These are phyloP conservation scores for Leptinotarsa juncta DNA, from an alignment of 2,888 invertebrate species.

Conservation along the genomic window DNA sequence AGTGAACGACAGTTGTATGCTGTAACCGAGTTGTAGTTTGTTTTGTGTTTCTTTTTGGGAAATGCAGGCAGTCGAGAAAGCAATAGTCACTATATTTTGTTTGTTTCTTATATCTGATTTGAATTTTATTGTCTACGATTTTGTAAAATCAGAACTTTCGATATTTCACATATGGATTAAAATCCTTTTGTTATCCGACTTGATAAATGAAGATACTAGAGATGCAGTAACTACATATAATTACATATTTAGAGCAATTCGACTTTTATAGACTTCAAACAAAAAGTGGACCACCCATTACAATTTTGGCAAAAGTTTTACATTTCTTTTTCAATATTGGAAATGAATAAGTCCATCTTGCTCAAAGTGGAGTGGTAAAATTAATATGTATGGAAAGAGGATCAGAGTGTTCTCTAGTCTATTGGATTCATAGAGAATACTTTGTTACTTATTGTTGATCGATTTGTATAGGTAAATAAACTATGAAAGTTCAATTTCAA, in stretches of 20 bases:
- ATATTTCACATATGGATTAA: background rate
- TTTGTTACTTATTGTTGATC: background rate
- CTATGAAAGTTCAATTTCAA: conserved; percentile 1
- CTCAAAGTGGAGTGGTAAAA: conserved; percentile 1
- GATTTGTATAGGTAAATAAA: background rate
- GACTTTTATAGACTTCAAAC: conserved; percentile 5
- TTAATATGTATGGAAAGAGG: background rate
- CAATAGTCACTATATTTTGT: conserved; percentile 43
- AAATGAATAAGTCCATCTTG: background rate
- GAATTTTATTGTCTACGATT: background rate
- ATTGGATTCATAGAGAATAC: background rate
- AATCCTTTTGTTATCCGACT: background rate
- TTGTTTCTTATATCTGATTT: conserved; percentile 18
- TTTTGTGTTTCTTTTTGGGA: conserved; percentile 59
- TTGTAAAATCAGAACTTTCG: background rate
- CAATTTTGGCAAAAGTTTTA: background rate
- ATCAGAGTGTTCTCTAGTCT: background rate
- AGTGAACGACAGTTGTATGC: conserved; percentile 74
- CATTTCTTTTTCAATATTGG: background rate
- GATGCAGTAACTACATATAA: background rate
- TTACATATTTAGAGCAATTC: background rate
- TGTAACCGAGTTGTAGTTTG: conserved; percentile 76
- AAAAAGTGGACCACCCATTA: conserved; percentile 11
- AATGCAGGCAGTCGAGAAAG: conserved; percentile 63
- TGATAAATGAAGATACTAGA: background rate